Evolutionary conservation across 1,140 invertebrate genomes (phyloP), one percentile per base, ranked within the genome.

Genomic region (Drosophila neocordata): DNA sequence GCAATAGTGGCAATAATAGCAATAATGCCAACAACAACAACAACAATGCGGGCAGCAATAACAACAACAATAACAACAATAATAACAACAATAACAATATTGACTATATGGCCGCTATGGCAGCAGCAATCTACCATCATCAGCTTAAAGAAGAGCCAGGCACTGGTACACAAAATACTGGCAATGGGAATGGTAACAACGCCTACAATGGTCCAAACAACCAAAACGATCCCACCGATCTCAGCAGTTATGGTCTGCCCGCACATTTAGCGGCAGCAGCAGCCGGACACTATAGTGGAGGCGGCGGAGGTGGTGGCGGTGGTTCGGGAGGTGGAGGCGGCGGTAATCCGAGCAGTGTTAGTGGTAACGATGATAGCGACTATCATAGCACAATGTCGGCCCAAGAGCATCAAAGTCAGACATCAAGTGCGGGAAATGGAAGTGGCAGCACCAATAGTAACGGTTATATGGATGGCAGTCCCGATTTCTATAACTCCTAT

Each of bases 351-450:
- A 8, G 65, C 62, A 48, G 41, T 48, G 41, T 8, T 18, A 48
- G 41, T 38, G 65, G 44, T 2, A 62, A 62, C 55, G 87, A 92
- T 64, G 91, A 92, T 38, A 87, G 71, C 51, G 91, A 92, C 15
- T 91, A 92, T 65, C 90, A 92, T 22, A 88, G 77, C 64, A 78
- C 78, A 27, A 64, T 88, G n/a, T 89, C 88, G 5, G 74, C 79
- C 20, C 92, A 94, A 58, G 96, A 97, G 52, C 96, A 96, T 90
- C 96, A 96, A 73, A 94, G 94, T 67, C 93, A 94, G 57, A 93
- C 94, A 5, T 78, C 92, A 90, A 65, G 90, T 92, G 41, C 62
- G 1, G 89, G 83, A 41, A 87, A 88, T 15, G 81, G 77, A 34
- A 82, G 83, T 37, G 65, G 60, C 58, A 79, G 75, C 55, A 48